Percentiles rank a stretch among this genome's conserved stretches.
Evolutionary conservation across 2,113 vertebrate species (phyloP).

Genomic region (Thymallus thymallus): DNA sequence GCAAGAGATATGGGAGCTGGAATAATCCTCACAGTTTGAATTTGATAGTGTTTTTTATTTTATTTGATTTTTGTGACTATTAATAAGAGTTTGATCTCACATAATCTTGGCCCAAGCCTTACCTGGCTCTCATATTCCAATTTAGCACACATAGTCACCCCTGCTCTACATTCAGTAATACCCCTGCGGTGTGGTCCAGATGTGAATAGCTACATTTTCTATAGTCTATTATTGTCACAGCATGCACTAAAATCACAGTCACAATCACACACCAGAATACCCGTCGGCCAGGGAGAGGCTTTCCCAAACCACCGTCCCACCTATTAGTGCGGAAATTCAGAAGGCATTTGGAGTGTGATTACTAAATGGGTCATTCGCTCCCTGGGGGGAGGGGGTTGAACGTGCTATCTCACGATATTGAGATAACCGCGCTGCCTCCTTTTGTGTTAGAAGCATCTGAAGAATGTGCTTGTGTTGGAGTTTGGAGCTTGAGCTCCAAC

Average conservation of each 20-base stretch:
- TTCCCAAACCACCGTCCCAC: slow-evolving; percentile 18
- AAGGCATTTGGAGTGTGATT: slow-evolving; percentile 18
- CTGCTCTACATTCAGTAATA: slow-evolving; percentile 27
- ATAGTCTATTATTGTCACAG: slow-evolving; percentile 18
- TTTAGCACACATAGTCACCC: background rate
- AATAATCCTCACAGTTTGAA: background rate
- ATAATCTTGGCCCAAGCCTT: no score
- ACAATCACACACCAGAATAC: slow-evolving; percentile 1
- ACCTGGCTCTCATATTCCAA: no score
- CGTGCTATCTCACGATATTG: slow-evolving; percentile 48
- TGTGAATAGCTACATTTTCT: slow-evolving; percentile 30
- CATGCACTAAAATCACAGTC: background rate
- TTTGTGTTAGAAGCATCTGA: slow-evolving; percentile 59
- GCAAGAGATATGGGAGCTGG: background rate
- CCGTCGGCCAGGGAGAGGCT: slow-evolving; percentile 13
- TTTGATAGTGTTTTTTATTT: background rate
- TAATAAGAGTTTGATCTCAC: background rate
- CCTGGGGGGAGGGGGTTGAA: slow-evolving; percentile 34
- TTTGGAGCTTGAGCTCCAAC: no score
- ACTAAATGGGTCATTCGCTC: slow-evolving; percentile 28
- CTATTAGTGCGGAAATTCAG: slow-evolving; percentile 15
- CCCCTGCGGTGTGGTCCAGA: background rate
- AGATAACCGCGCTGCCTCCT: slow-evolving; percentile 45
- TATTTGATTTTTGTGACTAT: background rate
- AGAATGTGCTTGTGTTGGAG: slow-evolving; percentile 52